Conservation (phyloP, 2,888 invertebrate genomes). For the Bursaphelenchus okinawaensis region DNA sequence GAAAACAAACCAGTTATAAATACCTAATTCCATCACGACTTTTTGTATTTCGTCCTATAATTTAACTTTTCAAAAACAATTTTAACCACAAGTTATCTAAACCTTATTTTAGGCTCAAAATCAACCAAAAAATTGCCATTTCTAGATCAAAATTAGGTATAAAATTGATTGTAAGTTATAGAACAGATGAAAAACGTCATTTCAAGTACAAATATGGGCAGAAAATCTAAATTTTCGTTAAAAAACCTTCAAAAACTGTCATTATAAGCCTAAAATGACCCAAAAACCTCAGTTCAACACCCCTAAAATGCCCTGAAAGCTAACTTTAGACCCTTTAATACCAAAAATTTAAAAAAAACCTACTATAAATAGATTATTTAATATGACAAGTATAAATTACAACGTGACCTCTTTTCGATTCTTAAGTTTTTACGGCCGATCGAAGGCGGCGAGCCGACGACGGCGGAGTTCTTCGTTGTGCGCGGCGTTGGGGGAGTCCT, state of each 20-base stretch:
- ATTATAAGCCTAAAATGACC: neutral
- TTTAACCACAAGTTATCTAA: too few relatives aligned
- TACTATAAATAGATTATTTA: too few relatives aligned
- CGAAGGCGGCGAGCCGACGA: slow-evolving; percentile 17
- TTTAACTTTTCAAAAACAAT: too few relatives aligned
- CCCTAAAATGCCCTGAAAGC: neutral
- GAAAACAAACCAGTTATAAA: too few relatives aligned
- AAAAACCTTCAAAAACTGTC: neutral
- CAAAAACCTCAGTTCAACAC: neutral
- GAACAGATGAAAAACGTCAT: too few relatives aligned
- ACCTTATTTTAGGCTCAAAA: too few relatives aligned
- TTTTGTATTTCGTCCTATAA: too few relatives aligned
- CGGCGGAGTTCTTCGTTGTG: slow-evolving; percentile 17
- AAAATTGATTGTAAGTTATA: too few relatives aligned
- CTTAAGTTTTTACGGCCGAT: neutral
- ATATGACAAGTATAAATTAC: neutral
- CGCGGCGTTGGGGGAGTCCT: neutral
- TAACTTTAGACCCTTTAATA: too few relatives aligned
- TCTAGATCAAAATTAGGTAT: neutral
- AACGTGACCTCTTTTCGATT: neutral
- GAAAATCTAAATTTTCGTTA: neutral
- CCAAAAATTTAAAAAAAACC: too few relatives aligned
- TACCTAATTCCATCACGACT: too few relatives aligned
- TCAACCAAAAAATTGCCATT: too few relatives aligned
- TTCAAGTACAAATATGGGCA: neutral